These are phyloP conservation scores for Clepsis dumicolana DNA, from an alignment of 2,888 invertebrate species.

Conservation along the genomic window DNA sequence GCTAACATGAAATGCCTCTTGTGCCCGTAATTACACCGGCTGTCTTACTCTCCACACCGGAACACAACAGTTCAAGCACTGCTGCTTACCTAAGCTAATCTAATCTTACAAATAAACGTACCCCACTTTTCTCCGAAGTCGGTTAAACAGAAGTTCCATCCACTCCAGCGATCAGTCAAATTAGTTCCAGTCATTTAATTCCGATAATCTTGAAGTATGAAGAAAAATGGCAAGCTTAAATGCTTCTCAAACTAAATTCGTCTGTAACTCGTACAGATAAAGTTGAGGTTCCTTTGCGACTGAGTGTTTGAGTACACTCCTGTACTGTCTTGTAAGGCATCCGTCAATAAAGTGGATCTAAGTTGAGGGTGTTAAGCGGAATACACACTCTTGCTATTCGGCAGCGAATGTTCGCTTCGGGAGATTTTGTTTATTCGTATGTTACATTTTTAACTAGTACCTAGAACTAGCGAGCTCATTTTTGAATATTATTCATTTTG, in stretches of 20 bases:
- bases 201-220: constrained; percentile 1
- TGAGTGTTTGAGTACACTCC: neutral
- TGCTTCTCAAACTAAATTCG: neutral
- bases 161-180: constrained; percentile 12
- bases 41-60: too few species aligned
- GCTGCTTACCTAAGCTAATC: too few species aligned
- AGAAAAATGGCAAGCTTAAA: constrained; percentile 12
- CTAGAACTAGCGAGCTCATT: too few species aligned
- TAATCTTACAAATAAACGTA: neutral
- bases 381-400: neutral
- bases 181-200: constrained; percentile 5
- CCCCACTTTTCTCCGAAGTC: neutral
- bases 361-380: neutral
- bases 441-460: too few species aligned
- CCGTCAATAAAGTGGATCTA: constrained; percentile 62
- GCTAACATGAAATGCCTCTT: too few species aligned
- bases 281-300: neutral
- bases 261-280: neutral
- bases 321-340: constrained; percentile 45
- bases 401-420: neutral
- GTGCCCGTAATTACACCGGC: too few species aligned
- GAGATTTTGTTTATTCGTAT: too few species aligned
- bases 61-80: too few species aligned
- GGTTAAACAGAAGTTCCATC: neutral
- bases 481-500: too few species aligned